Conservation (phyloP, 2,113 vertebrate species). For the Ondatra zibethicus region DNA sequence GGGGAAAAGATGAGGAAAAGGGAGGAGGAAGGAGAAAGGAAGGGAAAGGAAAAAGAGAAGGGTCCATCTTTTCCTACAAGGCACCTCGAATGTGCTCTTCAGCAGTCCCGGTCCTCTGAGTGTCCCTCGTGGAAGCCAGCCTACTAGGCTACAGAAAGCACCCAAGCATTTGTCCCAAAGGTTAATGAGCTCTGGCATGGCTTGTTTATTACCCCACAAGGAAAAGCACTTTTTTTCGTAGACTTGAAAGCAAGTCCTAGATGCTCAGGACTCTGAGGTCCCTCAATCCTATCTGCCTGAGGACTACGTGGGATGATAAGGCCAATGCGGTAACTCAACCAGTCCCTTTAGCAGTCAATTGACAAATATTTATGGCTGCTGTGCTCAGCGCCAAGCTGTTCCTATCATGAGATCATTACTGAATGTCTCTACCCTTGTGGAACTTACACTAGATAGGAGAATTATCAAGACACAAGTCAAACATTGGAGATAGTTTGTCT, state of each 20-base stretch:
- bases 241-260: not conserved
- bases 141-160: not conserved
- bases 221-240: slow-evolving; percentile 6
- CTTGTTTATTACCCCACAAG: not conserved
- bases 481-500: not conserved
- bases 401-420: not conserved
- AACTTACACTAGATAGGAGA: not conserved
- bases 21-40: not conserved
- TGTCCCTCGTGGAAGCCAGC: not conserved
- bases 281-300: not conserved
- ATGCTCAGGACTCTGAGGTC: not conserved
- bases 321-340: not conserved
- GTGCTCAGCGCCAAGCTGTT: not conserved
- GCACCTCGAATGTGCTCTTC: not conserved
- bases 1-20: not conserved
- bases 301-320: not conserved
- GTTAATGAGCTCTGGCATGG: not conserved
- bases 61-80: not conserved
- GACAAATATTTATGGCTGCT: not conserved
- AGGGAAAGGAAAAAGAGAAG: too few relatives aligned
- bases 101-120: not conserved
- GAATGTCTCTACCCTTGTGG: not conserved
- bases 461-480: not conserved
- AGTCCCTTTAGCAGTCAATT: not conserved
- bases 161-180: slow-evolving; percentile 2